A percentile compares a stretch with the other conserved stretches of the same genome.
Conservation (phyloP, 2,797 vertebrate species). For the Hippopotamyrus pictus region DNA sequence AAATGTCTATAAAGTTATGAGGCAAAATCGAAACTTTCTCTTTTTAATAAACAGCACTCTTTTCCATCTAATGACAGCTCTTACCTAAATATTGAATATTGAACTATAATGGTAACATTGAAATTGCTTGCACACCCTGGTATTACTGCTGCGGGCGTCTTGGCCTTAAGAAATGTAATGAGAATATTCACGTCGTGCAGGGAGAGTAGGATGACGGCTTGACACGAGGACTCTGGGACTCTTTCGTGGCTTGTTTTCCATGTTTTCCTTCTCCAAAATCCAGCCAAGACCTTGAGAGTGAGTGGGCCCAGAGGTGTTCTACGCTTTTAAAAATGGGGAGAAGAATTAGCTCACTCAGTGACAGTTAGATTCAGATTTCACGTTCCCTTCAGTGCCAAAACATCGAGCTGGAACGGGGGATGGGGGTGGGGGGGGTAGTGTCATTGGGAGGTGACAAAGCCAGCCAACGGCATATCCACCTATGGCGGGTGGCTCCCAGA, state of each 20-base stretch:
- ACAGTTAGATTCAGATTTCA: conserved; percentile 38
- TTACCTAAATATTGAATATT: conserved; percentile 38
- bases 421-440: neutral
- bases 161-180: conserved; percentile 27
- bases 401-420: neutral
- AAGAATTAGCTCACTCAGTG: conserved; percentile 30
- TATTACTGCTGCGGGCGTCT: conserved; percentile 18
- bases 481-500: neutral
- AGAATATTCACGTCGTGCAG: conserved; percentile 8
- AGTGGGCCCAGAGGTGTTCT: neutral
- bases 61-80: conserved; percentile 34
- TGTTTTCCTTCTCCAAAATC: neutral
- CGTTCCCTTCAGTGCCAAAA: neutral
- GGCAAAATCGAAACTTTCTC: conserved; percentile 37
- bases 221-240: conserved; percentile 27
- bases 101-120: conserved; percentile 10
- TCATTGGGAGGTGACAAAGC: neutral
- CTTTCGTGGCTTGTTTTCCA: conserved; percentile 26
- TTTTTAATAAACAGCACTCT: conserved; percentile 34
- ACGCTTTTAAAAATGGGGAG: neutral
- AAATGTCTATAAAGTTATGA: conserved; percentile 40
- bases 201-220: conserved; percentile 24
- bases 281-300: neutral
- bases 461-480: neutral
- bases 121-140: conserved; percentile 22